A percentile compares a stretch with the other conserved stretches of the same genome.
These are phyloP conservation scores for Melikaiella ostensackeni DNA, from an alignment of 2,888 invertebrate genomes.

Conservation along the genomic window DNA sequence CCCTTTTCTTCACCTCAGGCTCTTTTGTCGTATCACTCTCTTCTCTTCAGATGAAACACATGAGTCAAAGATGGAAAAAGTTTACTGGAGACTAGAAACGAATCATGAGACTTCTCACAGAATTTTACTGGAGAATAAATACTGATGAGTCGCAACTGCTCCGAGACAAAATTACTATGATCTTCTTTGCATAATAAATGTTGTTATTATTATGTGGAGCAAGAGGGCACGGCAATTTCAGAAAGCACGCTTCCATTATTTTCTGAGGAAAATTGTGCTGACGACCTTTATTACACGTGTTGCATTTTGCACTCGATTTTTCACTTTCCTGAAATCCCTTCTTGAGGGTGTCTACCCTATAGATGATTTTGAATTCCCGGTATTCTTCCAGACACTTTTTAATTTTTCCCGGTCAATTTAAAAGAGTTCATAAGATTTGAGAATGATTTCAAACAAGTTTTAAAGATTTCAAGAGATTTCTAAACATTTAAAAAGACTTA, in stretches of 20 bases:
- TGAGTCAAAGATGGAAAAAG: too few relatives aligned
- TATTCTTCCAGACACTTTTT: too few relatives aligned
- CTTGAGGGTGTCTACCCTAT: too few relatives aligned
- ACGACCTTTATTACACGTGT: background rate
- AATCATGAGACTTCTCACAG: background rate
- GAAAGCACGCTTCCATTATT: constrained; percentile 28
- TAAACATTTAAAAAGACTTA: too few relatives aligned
- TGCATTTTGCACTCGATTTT: constrained; percentile 16
- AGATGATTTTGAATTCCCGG: too few relatives aligned
- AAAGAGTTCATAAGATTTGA: too few relatives aligned
- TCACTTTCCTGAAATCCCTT: background rate
- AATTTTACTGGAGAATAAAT: background rate
- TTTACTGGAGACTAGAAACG: background rate
- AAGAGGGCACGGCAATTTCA: constrained; percentile 24
- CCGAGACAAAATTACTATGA: background rate
- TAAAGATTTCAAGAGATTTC: too few relatives aligned
- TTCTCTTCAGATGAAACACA: constrained; percentile 35
- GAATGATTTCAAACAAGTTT: too few relatives aligned
- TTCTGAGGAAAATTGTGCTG: constrained; percentile 14
- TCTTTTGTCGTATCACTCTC: constrained; percentile 45
- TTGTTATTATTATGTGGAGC: constrained; percentile 34
- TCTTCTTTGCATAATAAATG: constrained; percentile 34
- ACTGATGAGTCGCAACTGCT: constrained; percentile 6
- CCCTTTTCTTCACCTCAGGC: constrained; percentile 51
- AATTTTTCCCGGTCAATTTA: too few relatives aligned